Evolutionary conservation across 53 echinoderm and acorn worm species (phyloP), one percentile per base, ranked within the genome.

Genomic region (Stichopus horrens): DNA sequence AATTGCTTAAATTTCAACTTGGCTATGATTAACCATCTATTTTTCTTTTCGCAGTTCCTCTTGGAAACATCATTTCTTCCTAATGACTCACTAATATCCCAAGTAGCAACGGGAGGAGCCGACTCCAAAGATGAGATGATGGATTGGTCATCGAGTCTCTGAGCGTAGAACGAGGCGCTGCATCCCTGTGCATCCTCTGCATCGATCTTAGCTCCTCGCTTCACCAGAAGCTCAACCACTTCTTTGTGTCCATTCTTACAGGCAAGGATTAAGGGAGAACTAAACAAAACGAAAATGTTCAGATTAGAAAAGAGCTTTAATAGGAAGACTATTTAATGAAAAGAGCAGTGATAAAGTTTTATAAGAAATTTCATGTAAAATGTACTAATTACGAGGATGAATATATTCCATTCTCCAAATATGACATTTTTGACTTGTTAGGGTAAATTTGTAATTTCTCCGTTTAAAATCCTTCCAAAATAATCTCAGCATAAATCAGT

Each of bases 31-130:
- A 37, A 37, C 37, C 37, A 37, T 37, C 37, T 37, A 1, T 37
- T 71, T 16, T 16, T 71, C 3, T 19, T 71, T 19, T 16, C 0
- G 73, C 73, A 18, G 3, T 16, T 71, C 19, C 73, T 78, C 14
- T 16, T 13, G 22, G 2, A 22, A 59, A 13, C 22, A 37, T 37
- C 37, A 37, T 54, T 37, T 88, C 18, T 3, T 76, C 3, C 11
- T 0, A 59, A 52, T 52, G 8, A 96, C 99, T 94, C 93, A 99
- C 99, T 92, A 89, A 99, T 93, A 83, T 96, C 96, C 99, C 99
- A 96, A 2, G 93, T 94, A 13, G 99, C 99, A 37, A 99, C 99
- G 52, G 96, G 94, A 14, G 99, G 99, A 18, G 99, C 96, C 5
- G 90, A 75, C 63, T 96, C 92, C 59, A 99, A 90, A 11, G 92